Evolutionary conservation across 2,888 invertebrate genomes (phyloP), one percentile per base, ranked within the genome.

Genomic region (Plemyria rubiginata): DNA sequence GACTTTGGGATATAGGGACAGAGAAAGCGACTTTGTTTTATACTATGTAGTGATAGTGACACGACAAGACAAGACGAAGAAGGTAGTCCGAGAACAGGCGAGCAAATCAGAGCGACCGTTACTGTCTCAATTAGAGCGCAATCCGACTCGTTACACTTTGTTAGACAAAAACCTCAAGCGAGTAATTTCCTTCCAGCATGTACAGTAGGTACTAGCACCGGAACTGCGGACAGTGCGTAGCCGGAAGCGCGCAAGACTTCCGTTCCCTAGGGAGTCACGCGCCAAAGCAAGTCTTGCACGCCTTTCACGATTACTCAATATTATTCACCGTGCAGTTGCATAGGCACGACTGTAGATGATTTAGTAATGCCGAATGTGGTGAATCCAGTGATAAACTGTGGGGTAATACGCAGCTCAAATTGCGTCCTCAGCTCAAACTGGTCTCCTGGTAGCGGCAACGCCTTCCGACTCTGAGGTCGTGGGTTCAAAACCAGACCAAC

Each of bases 221-320:
- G 90, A 92, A 89, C 90, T 92, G 81, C 90, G 90, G 87, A 73
- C 76, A 74, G 77, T 76, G 75, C 73, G 71, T 80, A 60, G 55
- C 66, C 71, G 90, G 90, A 90, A 89, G 85, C 76, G 83, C 85
- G 88, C 88, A 88, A 91, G 90, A 91, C 90, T 90, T 92, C 90
- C 91, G 90, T 86, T 90, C 90, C 91, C 86, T 84, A 85, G 85
- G 90, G 89, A 90, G 89, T 86, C 87, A 87, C 86, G 88, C 87
- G 79, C 76, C 79, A 77, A 75, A 49, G 49, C 49, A 49, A 75
- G 77, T 75, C 84, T 83, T 84, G 74, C 72, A 74, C 76, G 77
- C 75, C 85, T 83, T 84, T 84, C 85, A 84, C 82, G 79, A 80
- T 71, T 71, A 66, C 69, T 65, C 69, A 71, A 68, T 66, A 66